A percentile compares a stretch with the other conserved stretches of the same genome.
phyloP scores from a whole-genome alignment of 2,113 vertebrate species.

The Chunga burmeisteri region DNA sequence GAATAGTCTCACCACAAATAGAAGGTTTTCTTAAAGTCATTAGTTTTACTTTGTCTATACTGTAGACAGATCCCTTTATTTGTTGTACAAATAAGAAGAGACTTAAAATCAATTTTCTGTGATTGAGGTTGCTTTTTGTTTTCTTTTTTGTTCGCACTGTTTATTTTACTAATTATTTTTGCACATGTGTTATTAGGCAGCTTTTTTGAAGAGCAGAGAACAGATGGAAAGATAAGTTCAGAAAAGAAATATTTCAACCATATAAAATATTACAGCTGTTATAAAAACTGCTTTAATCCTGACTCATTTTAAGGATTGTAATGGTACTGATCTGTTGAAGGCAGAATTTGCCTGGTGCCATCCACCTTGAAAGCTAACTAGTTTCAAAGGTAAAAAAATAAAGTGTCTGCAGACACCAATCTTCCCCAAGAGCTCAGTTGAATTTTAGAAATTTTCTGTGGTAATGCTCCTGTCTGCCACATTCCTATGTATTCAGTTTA shows the following conservation, averaged over 20 bases:
- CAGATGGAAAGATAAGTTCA: background rate
- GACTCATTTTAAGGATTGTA: background rate
- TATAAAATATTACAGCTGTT: background rate
- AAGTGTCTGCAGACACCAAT: background rate
- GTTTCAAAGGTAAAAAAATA: background rate
- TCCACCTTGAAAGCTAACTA: background rate
- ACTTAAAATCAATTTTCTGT: background rate
- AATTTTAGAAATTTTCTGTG: background rate
- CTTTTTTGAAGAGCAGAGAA: background rate
- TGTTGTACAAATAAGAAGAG: background rate
- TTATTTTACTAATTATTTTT: slow-evolving; percentile 14
- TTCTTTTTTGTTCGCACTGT: background rate
- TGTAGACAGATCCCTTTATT: background rate
- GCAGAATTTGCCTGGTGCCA: background rate
- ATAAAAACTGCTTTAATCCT: background rate
- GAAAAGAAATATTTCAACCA: background rate
- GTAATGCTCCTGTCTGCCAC: background rate
- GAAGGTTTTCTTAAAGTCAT: background rate
- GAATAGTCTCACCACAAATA: background rate
- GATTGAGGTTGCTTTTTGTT: background rate
- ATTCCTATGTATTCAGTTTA: background rate
- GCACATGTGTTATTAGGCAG: background rate
- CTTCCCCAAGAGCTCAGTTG: fast-evolving
- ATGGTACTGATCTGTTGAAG: background rate
- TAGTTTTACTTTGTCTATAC: background rate